Conservation (phyloP, 2,797 vertebrate species). For the Denticeps clupeoides region DNA sequence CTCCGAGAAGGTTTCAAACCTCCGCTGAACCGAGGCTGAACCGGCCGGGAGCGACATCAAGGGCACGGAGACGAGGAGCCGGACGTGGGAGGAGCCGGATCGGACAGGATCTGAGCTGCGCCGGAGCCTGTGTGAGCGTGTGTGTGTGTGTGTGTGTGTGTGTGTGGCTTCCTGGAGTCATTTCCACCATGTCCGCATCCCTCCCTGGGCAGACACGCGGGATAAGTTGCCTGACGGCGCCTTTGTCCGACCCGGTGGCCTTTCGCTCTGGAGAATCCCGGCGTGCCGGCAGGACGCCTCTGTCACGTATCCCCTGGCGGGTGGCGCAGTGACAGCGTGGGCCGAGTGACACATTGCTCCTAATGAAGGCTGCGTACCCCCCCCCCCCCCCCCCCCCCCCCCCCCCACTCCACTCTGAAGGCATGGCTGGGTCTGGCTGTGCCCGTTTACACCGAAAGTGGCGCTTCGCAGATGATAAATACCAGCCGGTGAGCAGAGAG, state of each 20-base stretch:
- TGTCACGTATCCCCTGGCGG: constrained; percentile 24
- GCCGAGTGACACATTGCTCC: constrained; percentile 41
- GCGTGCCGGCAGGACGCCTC: constrained; percentile 38
- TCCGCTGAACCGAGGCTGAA: constrained; percentile 40
- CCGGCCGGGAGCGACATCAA: constrained; percentile 10
- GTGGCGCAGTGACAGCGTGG: not conserved
- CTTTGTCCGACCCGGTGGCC: constrained; percentile 42
- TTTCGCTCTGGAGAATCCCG: constrained; percentile 45
- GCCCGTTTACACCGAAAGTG: too few species aligned
- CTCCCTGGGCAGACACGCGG: not conserved
- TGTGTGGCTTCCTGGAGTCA: not conserved
- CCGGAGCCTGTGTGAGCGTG: not conserved
- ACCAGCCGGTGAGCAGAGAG: too few species aligned
- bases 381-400: constrained; percentile 11
- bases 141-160: not conserved
- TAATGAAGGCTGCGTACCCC: constrained; percentile 32
- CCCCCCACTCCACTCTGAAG: constrained; percentile 33
- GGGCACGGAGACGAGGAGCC: not conserved
- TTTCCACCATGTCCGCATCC: constrained; percentile 1
- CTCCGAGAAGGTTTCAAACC: constrained; percentile 52
- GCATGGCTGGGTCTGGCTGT: too few species aligned
- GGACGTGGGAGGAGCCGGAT: constrained; percentile 7
- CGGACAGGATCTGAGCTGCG: constrained; percentile 17
- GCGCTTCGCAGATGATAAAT: too few species aligned
- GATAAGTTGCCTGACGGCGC: constrained; percentile 16